Evolutionary conservation across 2,797 vertebrate species (phyloP), one percentile per base, ranked within the genome.

Genomic region (Sebastes trivittatus): DNA sequence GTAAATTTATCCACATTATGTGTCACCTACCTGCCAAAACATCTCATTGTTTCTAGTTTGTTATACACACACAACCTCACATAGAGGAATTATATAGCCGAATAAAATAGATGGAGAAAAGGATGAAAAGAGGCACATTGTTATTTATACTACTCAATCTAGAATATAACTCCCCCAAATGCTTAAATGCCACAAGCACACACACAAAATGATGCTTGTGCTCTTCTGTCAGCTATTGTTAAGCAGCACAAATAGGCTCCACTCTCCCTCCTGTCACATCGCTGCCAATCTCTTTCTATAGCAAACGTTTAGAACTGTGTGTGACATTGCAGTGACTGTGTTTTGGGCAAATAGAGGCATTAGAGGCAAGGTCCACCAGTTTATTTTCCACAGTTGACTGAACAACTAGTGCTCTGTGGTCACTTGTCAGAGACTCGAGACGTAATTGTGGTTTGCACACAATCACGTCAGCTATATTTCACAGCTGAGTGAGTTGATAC

Each of bases 401-500:
- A 91, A 88, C 86, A 89, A 65, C 86, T 85, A 78, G 80, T 67
- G 71, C 85, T 90, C 82, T 87, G 87, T 78, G 89, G 91, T 92
- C 88, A 86, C 88, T 88, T 85, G 90, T 90, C 88, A 88, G 86
- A 22, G 86, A 87, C 85, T 87, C 5, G 22, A 71, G 75, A 81
- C 29, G 46, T 90, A 87, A 90, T 89, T 91, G 87, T 86, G 84
- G 88, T 92, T 86, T 88, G 74, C 80, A 69, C 91, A 91, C 83
- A 88, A 80, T 87, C 80, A 76, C 83, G 88, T 89, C 89, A 75
- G 88, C 79, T 82, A 74, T 82, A 88, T 92, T 91, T 93, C 84
- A 91, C 90, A 88, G 89, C 78, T 79, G 83, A 93, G 80, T 80
- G 92, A 89, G 84, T 63, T 84, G 84, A 91, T 87, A 81, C 80